Evolutionary conservation across 1,140 invertebrate genomes (phyloP).

Genomic region (Trichomalopsis sarcophagae): DNA sequence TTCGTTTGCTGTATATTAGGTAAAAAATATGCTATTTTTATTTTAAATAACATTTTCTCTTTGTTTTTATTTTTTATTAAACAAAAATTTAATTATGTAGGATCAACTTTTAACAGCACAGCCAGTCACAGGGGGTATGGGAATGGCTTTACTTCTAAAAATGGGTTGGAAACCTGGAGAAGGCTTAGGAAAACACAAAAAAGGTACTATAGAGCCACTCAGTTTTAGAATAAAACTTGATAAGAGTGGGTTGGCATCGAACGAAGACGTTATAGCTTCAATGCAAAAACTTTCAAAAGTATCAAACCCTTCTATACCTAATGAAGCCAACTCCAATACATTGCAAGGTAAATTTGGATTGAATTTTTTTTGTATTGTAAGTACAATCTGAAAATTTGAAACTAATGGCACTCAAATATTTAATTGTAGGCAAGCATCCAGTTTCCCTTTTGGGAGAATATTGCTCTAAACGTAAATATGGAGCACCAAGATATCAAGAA

Average conservation of each 20-base stretch:
- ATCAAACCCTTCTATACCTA: constrained; percentile 63
- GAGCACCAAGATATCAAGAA: constrained; percentile 90
- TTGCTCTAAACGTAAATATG: constrained; percentile 90
- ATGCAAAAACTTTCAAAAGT: constrained; percentile 66
- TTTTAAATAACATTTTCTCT: not conserved
- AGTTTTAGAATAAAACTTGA: constrained; percentile 95
- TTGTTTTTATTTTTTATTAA: constrained; percentile 12
- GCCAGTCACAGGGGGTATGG: constrained; percentile 93
- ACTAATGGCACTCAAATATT: constrained; percentile 16
- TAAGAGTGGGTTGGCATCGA: constrained; percentile 88
- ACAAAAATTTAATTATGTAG: constrained; percentile 73
- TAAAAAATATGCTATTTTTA: no score
- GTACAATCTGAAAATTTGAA: not conserved
- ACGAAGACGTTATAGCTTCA: constrained; percentile 78
- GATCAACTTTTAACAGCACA: constrained; percentile 90
- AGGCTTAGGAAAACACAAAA: constrained; percentile 95
- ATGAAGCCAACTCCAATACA: constrained; percentile 66
- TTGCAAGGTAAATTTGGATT: constrained; percentile 69
- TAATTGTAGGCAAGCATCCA: constrained; percentile 89
- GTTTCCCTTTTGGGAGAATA: constrained; percentile 95
- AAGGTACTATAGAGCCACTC: constrained; percentile 91
- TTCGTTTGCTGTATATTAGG: no score
- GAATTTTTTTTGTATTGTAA: not conserved
- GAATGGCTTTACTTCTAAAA: constrained; percentile 96
- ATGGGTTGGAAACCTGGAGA: constrained; percentile 99